Evolutionary conservation across 2,888 invertebrate species (phyloP), one percentile per base, ranked within the genome.

Genomic region (Amorpha juglandis): DNA sequence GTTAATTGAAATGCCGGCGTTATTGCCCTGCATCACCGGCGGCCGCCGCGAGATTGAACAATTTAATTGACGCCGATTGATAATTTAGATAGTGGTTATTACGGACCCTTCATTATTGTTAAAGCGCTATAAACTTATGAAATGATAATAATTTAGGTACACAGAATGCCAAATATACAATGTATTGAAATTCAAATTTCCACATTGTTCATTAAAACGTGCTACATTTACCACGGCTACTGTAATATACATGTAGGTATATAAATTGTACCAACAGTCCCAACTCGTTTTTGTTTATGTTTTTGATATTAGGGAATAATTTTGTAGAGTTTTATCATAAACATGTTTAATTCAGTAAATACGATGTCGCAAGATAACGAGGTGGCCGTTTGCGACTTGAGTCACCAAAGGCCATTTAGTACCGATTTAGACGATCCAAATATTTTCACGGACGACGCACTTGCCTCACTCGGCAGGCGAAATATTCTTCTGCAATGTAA

Each of bases 361-460:
- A 33, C 35, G 58, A 42, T 63, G 69, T 63, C 75, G 71, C 75
- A 74, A 79, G 81, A 80, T 78, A 82, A 79, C 78, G 69, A 75
- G 78, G 77, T 74, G 78, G 74, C 76, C 78, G 78, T 80, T 79
- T 79, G 80, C 78, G 74, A 75, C 79, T 84, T 87, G 86, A 88
- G 86, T 90, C 89, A 87, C 86, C 87, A 87, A 90, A 89, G 84
- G 86, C 84, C 88, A 84, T 87, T 86, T 81, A 79, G 85, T 78
- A 88, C 88, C 74, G 82, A 91, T 89, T 87, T 92, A 91, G 91
- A 89, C 83, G 88, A 76, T 80, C 88, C 87, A 86, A 90, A 91
- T 91, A 90, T 88, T 91, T 90, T 87, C 88, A 88, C 86, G 90
- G 87, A 77, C 89, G 87, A 79, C 89, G 89, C 88, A 81, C 88